These are phyloP conservation scores for Pyralis farinalis DNA, from an alignment of 2,888 invertebrate species.

Conservation along the genomic window DNA sequence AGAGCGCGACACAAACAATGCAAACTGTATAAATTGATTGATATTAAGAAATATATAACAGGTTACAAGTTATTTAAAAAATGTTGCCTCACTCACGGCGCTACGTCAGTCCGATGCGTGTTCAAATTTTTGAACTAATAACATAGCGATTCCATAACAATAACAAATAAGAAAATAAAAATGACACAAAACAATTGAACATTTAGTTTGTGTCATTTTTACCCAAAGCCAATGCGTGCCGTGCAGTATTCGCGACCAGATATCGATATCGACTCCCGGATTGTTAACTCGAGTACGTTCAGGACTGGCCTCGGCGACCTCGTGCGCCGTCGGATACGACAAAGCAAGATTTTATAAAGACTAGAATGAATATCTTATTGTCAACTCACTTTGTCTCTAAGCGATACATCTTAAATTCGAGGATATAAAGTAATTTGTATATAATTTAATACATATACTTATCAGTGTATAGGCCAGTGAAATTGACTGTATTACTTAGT, in stretches of 20 bases:
- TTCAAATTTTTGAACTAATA: too few species aligned
- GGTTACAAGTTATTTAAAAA: slow-evolving; percentile 52
- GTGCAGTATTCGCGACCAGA: too few species aligned
- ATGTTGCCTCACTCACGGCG: slow-evolving; percentile 43
- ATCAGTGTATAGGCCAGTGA: slow-evolving; percentile 61
- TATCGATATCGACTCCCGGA: not conserved
- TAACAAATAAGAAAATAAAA: too few species aligned
- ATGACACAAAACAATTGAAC: too few species aligned
- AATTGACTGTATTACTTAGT: slow-evolving; percentile 74
- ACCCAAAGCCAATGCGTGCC: too few species aligned
- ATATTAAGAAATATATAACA: too few species aligned
- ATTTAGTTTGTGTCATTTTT: too few species aligned
- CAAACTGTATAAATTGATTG: too few species aligned
- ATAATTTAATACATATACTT: slow-evolving; percentile 44
- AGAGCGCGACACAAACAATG: too few species aligned
- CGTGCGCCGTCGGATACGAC: slow-evolving; percentile 24
- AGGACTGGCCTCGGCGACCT: not conserved
- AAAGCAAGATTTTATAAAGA: slow-evolving; percentile 64
- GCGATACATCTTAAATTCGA: slow-evolving; percentile 72
- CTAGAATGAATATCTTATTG: slow-evolving; percentile 75
- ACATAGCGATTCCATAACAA: too few species aligned
- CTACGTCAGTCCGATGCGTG: slow-evolving; percentile 65
- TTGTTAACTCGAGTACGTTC: not conserved
- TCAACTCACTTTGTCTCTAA: slow-evolving; percentile 64
- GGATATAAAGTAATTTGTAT: slow-evolving; percentile 57